Conservation (phyloP, 35 echinoderm and acorn worm species). For the Stichopus chloronotus region DNA sequence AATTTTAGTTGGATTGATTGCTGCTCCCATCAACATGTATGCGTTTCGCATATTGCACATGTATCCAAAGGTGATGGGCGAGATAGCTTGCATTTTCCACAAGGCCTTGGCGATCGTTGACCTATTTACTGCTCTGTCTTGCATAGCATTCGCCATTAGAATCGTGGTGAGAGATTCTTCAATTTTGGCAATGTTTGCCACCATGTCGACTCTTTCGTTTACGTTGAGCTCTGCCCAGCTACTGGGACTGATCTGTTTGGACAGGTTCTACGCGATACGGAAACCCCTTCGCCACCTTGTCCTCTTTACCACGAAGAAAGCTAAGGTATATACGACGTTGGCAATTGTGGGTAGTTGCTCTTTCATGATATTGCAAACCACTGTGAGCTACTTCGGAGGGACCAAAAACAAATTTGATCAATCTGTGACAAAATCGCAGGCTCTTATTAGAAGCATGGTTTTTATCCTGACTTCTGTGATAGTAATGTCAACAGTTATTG, state of each 20-base stretch:
- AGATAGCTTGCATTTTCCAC: conserved; percentile 13
- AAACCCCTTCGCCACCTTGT: background rate
- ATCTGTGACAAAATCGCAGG: background rate
- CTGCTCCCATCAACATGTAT: background rate
- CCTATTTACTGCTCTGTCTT: background rate
- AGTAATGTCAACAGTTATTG: background rate
- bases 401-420: background rate
- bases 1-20: background rate
- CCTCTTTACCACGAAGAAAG: background rate
- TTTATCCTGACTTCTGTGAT: background rate
- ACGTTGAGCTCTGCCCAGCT: background rate
- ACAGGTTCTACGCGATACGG: conserved; percentile 2
- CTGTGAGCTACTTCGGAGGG: background rate
- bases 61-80: background rate
- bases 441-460: background rate
- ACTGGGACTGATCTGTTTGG: background rate
- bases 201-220: conserved; percentile 15
- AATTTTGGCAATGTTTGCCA: background rate
- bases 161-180: background rate
- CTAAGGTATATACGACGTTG: background rate
- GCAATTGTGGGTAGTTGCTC: background rate
- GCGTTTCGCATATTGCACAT: background rate
- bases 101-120: conserved; percentile 5
- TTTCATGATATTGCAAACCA: background rate
- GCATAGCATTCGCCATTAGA: background rate